A percentile compares a stretch with the other conserved stretches of the same genome.
Conservation (phyloP, 2,797 vertebrate genomes). For the Meda fulgida region DNA sequence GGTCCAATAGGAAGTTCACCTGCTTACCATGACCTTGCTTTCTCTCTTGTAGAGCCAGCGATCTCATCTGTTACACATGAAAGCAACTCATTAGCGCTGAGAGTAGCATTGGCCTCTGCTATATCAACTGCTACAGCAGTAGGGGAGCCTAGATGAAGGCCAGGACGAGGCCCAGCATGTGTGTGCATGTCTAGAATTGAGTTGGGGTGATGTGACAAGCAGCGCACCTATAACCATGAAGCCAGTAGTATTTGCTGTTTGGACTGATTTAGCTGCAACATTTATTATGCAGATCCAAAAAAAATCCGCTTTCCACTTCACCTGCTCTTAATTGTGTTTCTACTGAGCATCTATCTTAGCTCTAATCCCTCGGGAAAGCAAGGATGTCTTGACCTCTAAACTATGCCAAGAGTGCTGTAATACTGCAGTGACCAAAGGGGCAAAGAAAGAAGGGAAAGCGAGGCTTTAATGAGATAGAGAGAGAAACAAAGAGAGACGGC, state of each 20-base stretch:
- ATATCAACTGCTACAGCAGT: background rate
- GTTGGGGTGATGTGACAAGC: background rate
- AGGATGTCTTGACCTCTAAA: conserved; percentile 79
- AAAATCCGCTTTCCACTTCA: conserved; percentile 71
- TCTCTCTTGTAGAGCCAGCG: background rate
- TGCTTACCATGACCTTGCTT: conserved; percentile 21
- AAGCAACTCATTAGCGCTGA: conserved; percentile 21
- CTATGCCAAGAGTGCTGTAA: conserved; percentile 68
- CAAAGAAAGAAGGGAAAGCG: conserved; percentile 51
- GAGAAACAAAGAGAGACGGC: conserved; percentile 48
- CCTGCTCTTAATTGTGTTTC: conserved; percentile 69
- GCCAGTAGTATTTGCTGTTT: background rate
- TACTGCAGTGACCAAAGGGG: conserved; percentile 59
- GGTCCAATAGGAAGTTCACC: background rate
- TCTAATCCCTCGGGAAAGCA: conserved; percentile 71
- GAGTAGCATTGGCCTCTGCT: conserved; percentile 18
- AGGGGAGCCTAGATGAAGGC: background rate
- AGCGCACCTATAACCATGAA: background rate
- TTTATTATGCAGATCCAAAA: conserved; percentile 62
- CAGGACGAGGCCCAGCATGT: background rate
- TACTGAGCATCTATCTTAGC: conserved; percentile 69
- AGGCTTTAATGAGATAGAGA: conserved; percentile 17
- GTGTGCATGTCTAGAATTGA: background rate
- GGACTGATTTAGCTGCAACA: conserved; percentile 21
- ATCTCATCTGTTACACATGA: conserved; percentile 24